Base-by-base conservation (phyloP, 2,113 vertebrate species). In the Crocuta crocuta region DNA sequence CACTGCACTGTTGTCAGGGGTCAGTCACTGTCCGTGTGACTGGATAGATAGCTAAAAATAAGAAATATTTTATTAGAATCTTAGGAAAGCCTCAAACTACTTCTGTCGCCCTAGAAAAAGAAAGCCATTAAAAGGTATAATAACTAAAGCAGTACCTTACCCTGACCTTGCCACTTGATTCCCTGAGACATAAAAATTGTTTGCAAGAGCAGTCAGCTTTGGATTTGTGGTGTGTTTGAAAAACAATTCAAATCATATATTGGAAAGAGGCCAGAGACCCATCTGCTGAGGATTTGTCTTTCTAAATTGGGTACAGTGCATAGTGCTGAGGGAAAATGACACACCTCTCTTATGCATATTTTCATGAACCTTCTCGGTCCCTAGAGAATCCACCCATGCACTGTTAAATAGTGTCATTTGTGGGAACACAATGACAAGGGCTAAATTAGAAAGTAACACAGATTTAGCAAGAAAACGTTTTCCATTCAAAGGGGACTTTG, bases 221-320 rank as follows among this genome's bases (percentile, higher is more conserved):
- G 35, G 90, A 82, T 97, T 97, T 95, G 87, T 31, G 26, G 80
- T 84, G 79, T 81, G 28, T 86, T 39, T 91, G 89, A 95, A 74
- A 94, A 93, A 98, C 83, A 97, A 80, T 94, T 48, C 31, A 73
- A 97, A 95, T 82, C 0, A n/a, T 39, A n/a, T 89, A 15, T 97
- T 98, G 98, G 99, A 98, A 97, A 93, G 80, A 95, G 73, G 97
- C 98, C 98, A 98, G 95, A 97, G 96, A 50, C 98, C 95, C 98
- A 99, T 98, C 98, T 99, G 98, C 92, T 89, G n/a, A 70, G 91
- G 98, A 92, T 94, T 90, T 63, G 79, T 98, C 95, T 97, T 97
- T 96, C 98, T 98, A 98, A 99, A 98, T 98, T 91, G 74, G 94
- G 95, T 71, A 48, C 81, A 33, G 80, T 92, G 28, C 4, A 73